Evolutionary conservation across 2,797 vertebrate species (phyloP).

Genomic region (Lepus oiostolus): DNA sequence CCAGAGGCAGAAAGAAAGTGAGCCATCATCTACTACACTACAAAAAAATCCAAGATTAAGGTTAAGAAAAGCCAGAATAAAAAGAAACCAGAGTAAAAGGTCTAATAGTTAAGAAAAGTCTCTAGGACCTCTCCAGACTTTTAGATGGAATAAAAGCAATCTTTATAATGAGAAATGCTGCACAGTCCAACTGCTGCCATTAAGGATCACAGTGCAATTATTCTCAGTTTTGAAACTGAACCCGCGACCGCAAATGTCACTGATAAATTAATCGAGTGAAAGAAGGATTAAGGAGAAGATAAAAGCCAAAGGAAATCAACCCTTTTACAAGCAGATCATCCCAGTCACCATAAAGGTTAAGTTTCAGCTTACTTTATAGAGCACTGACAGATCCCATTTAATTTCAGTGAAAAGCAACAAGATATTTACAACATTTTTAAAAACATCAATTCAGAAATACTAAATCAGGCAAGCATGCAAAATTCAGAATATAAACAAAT

Average conservation of each 20-base stretch:
- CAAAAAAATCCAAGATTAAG: not conserved
- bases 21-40: not conserved
- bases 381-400: slow-evolving; percentile 24
- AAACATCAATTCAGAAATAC: slow-evolving; percentile 38
- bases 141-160: not conserved
- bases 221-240: not conserved
- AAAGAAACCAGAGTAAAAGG: not conserved
- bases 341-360: slow-evolving; percentile 42
- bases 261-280: not conserved
- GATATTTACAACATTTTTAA: not conserved
- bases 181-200: not conserved
- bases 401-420: slow-evolving; percentile 58
- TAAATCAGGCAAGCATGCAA: slow-evolving; percentile 76
- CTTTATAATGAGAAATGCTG: not conserved
- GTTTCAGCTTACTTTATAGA: slow-evolving; percentile 56
- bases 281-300: not conserved
- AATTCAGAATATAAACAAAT: slow-evolving; percentile 44
- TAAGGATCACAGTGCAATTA: slow-evolving; percentile 10
- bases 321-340: slow-evolving; percentile 54
- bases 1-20: not conserved
- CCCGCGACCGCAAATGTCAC: not conserved
- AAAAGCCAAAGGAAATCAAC: slow-evolving; percentile 28
- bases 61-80: not conserved
- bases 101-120: not conserved
- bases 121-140: not conserved